Evolutionary conservation across 2,113 vertebrate species (phyloP).

Genomic region (Speoplatyrhinus poulsoni): DNA sequence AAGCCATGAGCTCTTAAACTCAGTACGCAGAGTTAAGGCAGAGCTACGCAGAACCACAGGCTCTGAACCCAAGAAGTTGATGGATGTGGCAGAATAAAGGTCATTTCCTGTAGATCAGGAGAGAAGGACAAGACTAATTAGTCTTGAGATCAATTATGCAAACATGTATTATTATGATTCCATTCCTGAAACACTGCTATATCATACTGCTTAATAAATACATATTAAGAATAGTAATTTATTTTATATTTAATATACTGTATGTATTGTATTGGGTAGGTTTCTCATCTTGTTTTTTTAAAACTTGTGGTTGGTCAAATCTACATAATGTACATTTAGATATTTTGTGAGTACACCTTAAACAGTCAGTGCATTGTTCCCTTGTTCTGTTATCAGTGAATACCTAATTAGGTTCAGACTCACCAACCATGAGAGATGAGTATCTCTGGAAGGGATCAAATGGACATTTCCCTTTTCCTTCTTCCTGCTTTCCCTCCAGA

Average conservation of each 20-base stretch:
- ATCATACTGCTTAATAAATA: no score
- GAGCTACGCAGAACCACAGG: slow-evolving; percentile 76
- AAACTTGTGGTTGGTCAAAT: background rate
- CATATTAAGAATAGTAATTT: no score
- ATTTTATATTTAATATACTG: no score
- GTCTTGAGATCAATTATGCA: slow-evolving; percentile 41
- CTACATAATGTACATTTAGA: background rate
- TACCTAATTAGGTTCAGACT: slow-evolving; percentile 39
- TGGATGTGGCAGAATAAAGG: slow-evolving; percentile 82
- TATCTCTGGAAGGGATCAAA: slow-evolving; percentile 79
- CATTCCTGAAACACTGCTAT: background rate
- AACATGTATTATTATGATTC: slow-evolving; percentile 24
- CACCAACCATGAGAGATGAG: slow-evolving; percentile 77
- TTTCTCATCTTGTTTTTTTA: no score
- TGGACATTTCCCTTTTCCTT: slow-evolving; percentile 78
- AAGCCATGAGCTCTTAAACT: slow-evolving; percentile 78
- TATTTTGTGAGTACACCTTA: slow-evolving; percentile 28
- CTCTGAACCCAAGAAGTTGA: slow-evolving; percentile 83
- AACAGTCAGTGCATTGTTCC: slow-evolving; percentile 14
- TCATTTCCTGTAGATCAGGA: slow-evolving; percentile 71
- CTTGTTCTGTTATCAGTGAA: slow-evolving; percentile 3
- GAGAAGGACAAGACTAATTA: slow-evolving; percentile 37
- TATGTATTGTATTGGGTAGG: no score
- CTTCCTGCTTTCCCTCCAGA: slow-evolving; percentile 69
- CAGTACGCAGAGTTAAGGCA: slow-evolving; percentile 68